A percentile compares a stretch with the other conserved stretches of the same genome.
These are phyloP conservation scores for Sisyra nigra DNA, from an alignment of 2,888 invertebrate species.

Conservation along the genomic window DNA sequence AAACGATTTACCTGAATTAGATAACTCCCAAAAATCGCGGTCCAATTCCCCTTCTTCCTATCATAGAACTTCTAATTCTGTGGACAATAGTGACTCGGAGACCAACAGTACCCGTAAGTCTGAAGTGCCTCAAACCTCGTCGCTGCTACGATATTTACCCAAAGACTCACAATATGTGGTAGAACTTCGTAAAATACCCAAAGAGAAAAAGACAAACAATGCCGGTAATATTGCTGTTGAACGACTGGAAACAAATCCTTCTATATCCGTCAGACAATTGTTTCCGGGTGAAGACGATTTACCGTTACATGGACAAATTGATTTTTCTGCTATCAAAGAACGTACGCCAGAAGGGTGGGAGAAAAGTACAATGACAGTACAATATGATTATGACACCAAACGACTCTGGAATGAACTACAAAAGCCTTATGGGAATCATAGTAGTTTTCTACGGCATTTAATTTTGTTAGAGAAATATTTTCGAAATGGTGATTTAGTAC, in stretches of 20 bases:
- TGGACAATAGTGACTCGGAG: neutral
- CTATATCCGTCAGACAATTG: constrained; percentile 64
- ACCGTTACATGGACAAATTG: constrained; percentile 57
- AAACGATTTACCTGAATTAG: constrained; percentile 4
- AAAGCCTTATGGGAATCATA: constrained; percentile 75
- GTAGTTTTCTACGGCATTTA: constrained; percentile 67
- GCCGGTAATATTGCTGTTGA: constrained; percentile 40
- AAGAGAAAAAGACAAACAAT: constrained; percentile 24
- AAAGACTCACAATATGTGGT: constrained; percentile 14
- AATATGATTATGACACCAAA: constrained; percentile 70
- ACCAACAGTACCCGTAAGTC: constrained; percentile 2
- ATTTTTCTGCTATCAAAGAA: constrained; percentile 53
- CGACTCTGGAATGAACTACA: constrained; percentile 67
- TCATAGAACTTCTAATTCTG: neutral
- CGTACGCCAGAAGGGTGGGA: constrained; percentile 76
- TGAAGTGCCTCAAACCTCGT: constrained; percentile 6
- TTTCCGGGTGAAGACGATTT: constrained; percentile 75
- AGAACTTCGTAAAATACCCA: constrained; percentile 22
- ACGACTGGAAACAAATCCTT: constrained; percentile 57
- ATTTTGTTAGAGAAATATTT: constrained; percentile 72
- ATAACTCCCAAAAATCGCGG: constrained; percentile 3
- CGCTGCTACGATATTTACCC: constrained; percentile 6
- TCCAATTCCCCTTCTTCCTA: constrained; percentile 2
- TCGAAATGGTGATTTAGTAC: constrained; percentile 58
- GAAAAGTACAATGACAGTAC: constrained; percentile 59